Evolutionary conservation across 2,797 vertebrate species (phyloP).

Genomic region (Chelidonichthys spinosus): DNA sequence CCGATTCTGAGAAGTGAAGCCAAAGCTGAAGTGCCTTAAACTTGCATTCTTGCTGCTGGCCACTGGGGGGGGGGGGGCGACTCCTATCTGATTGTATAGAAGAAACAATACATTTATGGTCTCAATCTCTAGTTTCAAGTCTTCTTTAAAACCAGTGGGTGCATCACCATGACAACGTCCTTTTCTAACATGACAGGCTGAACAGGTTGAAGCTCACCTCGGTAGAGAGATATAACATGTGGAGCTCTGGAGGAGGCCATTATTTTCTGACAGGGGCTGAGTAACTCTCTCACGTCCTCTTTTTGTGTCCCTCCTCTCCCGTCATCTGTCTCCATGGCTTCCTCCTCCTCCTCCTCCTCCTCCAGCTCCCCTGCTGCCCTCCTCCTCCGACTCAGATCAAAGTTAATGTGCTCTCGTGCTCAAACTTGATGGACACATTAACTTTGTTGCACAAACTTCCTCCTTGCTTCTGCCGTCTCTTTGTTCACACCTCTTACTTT

Average conservation of each 20-base stretch:
- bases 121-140: too few species aligned
- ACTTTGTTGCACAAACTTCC: conserved; percentile 50
- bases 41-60: too few species aligned
- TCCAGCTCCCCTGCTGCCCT: conserved; percentile 81
- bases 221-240: neutral
- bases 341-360: conserved; percentile 50
- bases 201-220: neutral
- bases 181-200: too few species aligned
- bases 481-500: neutral
- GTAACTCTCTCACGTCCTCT: conserved; percentile 76
- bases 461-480: conserved; percentile 13
- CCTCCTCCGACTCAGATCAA: conserved; percentile 82
- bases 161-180: too few species aligned
- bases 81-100: too few species aligned
- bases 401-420: conserved; percentile 74
- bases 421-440: conserved; percentile 60
- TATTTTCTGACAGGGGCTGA: conserved; percentile 59
- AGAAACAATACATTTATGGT: too few species aligned
- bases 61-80: too few species aligned
- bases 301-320: conserved; percentile 77
- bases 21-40: too few species aligned
- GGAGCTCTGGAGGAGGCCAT: conserved; percentile 4
- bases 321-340: conserved; percentile 43
- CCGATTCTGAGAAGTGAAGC: too few species aligned
- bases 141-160: too few species aligned